phyloP scores from a whole-genome alignment of 1,140 invertebrate species.

The Hyposmocoma kahamanoa region DNA sequence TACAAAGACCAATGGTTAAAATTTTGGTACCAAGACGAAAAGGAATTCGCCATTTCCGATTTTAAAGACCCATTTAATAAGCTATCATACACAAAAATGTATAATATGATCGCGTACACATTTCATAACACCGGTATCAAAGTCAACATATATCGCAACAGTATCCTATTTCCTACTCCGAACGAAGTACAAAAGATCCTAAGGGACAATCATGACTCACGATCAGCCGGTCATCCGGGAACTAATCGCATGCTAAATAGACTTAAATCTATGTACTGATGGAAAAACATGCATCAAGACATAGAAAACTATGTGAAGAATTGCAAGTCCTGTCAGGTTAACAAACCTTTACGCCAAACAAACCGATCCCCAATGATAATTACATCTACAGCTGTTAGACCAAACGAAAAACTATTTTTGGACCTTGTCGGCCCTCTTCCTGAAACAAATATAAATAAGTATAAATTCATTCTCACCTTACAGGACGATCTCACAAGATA shows the following conservation, averaged over 20 bases:
- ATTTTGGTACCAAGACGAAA: no score
- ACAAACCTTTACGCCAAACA: neutral
- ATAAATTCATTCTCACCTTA: neutral
- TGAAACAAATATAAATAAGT: neutral
- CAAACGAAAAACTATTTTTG: neutral
- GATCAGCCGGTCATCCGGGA: neutral
- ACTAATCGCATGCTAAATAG: neutral
- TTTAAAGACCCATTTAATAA: no score
- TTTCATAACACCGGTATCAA: no score
- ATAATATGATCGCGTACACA: no score
- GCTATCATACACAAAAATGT: no score
- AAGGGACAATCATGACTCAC: no score
- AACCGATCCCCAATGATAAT: neutral
- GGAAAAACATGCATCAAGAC: neutral
- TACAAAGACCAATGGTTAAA: no score
- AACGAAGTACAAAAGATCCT: no score
- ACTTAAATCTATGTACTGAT: neutral
- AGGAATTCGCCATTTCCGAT: no score
- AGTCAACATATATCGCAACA: no score
- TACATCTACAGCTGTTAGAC: neutral
- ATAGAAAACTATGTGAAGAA: neutral
- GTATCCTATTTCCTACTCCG: no score
- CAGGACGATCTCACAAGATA: neutral
- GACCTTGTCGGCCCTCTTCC: conserved; percentile 5
- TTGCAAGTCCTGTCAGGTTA: neutral